Percentiles rank a stretch among this genome's conserved stretches.
These are phyloP conservation scores for Lamproptera curius DNA, from an alignment of 2,888 invertebrate species.

Conservation along the genomic window DNA sequence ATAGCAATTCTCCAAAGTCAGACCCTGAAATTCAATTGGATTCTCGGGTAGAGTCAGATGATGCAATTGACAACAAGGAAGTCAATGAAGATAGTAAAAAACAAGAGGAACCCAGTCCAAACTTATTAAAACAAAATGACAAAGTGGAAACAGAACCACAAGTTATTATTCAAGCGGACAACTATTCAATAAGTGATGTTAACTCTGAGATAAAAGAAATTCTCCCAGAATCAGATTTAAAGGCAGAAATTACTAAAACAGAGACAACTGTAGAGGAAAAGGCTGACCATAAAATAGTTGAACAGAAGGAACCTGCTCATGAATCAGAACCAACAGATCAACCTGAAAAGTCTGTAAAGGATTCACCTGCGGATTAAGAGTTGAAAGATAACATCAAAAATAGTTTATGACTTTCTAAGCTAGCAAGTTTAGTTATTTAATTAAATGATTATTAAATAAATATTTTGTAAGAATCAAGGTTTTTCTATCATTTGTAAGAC, in stretches of 20 bases:
- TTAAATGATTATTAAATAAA: background rate
- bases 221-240: constrained; percentile 28
- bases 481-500: too few relatives aligned
- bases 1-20: constrained; percentile 65
- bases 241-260: constrained; percentile 24
- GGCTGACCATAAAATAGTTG: constrained; percentile 22
- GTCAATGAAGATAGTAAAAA: constrained; percentile 29
- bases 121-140: background rate
- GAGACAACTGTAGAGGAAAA: constrained; percentile 21
- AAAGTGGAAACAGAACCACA: constrained; percentile 27
- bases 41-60: constrained; percentile 26
- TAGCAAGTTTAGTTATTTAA: constrained; percentile 6
- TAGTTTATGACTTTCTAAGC: constrained; percentile 12
- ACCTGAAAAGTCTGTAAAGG: constrained; percentile 21
- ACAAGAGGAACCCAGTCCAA: constrained; percentile 13
- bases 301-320: constrained; percentile 21
- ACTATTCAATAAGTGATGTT: constrained; percentile 66
- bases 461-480: too few relatives aligned
- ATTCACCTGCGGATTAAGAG: constrained; percentile 10
- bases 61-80: constrained; percentile 29
- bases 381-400: too few relatives aligned
- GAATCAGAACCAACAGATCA: too few relatives aligned
- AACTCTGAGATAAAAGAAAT: constrained; percentile 52
- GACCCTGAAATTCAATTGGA: constrained; percentile 26
- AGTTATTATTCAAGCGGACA: constrained; percentile 49